Evolutionary conservation across 2,888 invertebrate species (phyloP).

Genomic region (Drosophila engyochracea): DNA sequence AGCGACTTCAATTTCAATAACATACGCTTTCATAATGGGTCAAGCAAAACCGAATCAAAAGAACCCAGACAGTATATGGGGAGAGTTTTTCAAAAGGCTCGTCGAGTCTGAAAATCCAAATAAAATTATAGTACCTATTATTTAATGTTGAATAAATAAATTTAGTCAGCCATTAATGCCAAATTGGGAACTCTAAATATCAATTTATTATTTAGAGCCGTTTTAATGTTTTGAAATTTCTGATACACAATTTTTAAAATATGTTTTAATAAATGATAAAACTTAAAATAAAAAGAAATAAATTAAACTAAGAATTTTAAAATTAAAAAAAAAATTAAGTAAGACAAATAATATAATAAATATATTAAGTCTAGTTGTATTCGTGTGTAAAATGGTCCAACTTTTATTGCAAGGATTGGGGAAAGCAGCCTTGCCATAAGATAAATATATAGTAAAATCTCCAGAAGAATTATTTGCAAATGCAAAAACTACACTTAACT

Average conservation of each 20-base stretch:
- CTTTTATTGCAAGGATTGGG: background rate
- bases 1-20: slow-evolving; percentile 34
- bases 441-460: background rate
- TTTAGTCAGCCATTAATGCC: background rate
- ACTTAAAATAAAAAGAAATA: background rate
- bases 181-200: background rate
- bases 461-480: background rate
- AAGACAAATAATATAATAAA: background rate
- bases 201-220: background rate
- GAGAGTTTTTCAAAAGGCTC: background rate
- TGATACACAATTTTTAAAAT: background rate
- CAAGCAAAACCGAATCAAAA: slow-evolving; percentile 25
- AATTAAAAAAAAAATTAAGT: too few species aligned
- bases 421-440: background rate
- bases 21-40: slow-evolving; percentile 34
- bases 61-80: background rate
- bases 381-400: background rate
- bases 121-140: background rate
- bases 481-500: background rate
- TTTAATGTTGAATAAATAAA: background rate
- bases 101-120: background rate
- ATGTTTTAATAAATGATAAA: background rate
- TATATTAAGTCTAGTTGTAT: background rate
- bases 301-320: background rate
- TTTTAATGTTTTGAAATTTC: background rate